phyloP scores from a whole-genome alignment of 2,888 invertebrate species.

The Coelopa pilipes region DNA sequence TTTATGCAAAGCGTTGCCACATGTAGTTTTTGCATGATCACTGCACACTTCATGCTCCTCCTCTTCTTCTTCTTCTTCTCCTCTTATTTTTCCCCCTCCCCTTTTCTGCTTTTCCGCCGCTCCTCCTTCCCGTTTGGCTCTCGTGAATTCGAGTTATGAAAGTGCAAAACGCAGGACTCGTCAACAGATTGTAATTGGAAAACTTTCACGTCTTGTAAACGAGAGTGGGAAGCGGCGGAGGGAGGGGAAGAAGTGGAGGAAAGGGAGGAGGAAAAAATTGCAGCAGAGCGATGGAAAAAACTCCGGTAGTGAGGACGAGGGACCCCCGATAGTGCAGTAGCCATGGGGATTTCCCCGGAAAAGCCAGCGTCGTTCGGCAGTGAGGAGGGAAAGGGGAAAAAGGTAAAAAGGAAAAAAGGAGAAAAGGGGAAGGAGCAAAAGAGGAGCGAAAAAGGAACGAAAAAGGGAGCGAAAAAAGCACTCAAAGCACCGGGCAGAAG shows the following conservation, averaged over 20 bases:
- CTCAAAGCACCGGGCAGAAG: too few species aligned
- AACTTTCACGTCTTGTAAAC: conserved; percentile 20
- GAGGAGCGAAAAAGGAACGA: too few species aligned
- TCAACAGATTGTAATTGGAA: conserved; percentile 32
- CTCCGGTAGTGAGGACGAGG: too few species aligned
- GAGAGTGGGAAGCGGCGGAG: not conserved
- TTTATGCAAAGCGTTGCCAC: too few species aligned
- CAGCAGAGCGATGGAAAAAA: too few species aligned
- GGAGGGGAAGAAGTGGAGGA: not conserved
- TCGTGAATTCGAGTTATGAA: not conserved
- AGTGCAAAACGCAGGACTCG: conserved; percentile 6
- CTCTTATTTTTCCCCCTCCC: not conserved
- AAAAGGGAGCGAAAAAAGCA: too few species aligned
- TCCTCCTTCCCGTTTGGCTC: not conserved
- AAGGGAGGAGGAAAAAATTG: not conserved
- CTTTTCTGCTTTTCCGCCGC: not conserved
- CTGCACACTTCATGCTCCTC: not conserved
- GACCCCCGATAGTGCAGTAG: too few species aligned
- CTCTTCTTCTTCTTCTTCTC: not conserved
- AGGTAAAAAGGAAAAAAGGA: too few species aligned
- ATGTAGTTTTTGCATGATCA: not conserved
- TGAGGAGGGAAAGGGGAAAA: too few species aligned
- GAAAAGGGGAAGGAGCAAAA: too few species aligned
- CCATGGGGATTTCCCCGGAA: too few species aligned
- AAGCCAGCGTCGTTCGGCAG: too few species aligned